phyloP scores from a whole-genome alignment of 1,140 invertebrate genomes.

The Drosophila lini region DNA sequence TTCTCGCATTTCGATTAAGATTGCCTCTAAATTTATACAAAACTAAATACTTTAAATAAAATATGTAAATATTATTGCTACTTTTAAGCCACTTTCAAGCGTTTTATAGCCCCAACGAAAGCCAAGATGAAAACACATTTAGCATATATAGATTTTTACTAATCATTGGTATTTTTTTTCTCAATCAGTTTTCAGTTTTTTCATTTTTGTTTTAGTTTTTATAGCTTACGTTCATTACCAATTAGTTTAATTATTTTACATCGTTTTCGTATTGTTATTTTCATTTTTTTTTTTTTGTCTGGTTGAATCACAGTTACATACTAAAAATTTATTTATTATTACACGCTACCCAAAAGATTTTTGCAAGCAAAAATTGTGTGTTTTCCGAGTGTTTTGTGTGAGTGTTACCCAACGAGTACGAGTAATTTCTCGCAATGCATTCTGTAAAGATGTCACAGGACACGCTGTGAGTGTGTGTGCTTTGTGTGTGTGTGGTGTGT shows the following conservation, averaged over 20 bases:
- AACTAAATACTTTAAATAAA: background rate
- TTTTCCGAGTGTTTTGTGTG: background rate
- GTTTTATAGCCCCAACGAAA: slow-evolving; percentile 6
- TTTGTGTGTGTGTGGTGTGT: slow-evolving; percentile 23
- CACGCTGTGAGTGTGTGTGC: slow-evolving; percentile 38
- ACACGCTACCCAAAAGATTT: slow-evolving; percentile 68
- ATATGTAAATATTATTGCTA: background rate
- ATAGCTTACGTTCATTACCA: slow-evolving; percentile 63
- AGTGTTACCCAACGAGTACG: slow-evolving; percentile 54
- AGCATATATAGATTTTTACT: slow-evolving; percentile 52
- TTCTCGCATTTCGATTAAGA: too few species aligned
- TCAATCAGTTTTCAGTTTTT: slow-evolving; percentile 30
- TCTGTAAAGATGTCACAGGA: slow-evolving; percentile 68
- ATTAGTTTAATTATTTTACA: slow-evolving; percentile 77
- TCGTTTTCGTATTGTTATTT: slow-evolving; percentile 42
- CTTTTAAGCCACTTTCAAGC: background rate
- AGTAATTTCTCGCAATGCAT: slow-evolving; percentile 71
- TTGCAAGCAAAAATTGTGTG: slow-evolving; percentile 63
- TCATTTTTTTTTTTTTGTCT: slow-evolving; percentile 50
- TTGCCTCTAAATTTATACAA: background rate
- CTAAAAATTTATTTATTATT: slow-evolving; percentile 76
- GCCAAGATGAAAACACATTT: slow-evolving; percentile 40
- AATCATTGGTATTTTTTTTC: slow-evolving; percentile 59
- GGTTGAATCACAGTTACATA: slow-evolving; percentile 80
- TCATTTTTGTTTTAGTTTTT: slow-evolving; percentile 1